Evolutionary conservation across 2,888 invertebrate genomes (phyloP).

Genomic region (Tachystola acroxantha): DNA sequence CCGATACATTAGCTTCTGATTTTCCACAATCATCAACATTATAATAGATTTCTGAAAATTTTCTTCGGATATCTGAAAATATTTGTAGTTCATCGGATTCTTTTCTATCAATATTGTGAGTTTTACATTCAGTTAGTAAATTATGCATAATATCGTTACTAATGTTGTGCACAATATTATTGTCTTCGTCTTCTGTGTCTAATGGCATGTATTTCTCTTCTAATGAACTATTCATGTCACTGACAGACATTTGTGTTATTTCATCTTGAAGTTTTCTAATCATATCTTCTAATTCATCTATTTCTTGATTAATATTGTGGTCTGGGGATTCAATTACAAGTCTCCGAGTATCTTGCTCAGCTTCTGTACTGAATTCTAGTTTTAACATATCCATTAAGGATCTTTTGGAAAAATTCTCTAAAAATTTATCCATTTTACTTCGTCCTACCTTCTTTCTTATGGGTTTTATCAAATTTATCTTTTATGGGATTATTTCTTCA

Average conservation of each 20-base stretch:
- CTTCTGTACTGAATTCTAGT: slow-evolving; percentile 18
- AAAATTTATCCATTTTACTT: slow-evolving; percentile 33
- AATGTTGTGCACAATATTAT: background rate
- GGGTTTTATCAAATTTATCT: background rate
- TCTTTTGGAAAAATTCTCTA: slow-evolving; percentile 4
- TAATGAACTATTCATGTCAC: background rate
- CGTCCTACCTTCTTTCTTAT: slow-evolving; percentile 12
- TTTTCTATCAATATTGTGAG: background rate
- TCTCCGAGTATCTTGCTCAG: slow-evolving; percentile 24
- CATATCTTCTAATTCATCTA: slow-evolving; percentile 38
- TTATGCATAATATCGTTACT: background rate
- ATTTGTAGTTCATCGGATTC: background rate
- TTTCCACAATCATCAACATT: background rate
- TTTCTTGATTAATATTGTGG: slow-evolving; percentile 23
- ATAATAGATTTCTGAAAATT: background rate
- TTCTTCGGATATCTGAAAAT: background rate
- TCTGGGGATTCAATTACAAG: slow-evolving; percentile 21
- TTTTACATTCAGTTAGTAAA: background rate
- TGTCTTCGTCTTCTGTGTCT: background rate
- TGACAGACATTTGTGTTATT: slow-evolving; percentile 34
- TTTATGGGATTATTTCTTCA: too few relatives aligned
- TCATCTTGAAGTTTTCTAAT: slow-evolving; percentile 45
- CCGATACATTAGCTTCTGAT: background rate
- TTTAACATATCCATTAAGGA: slow-evolving; percentile 27
- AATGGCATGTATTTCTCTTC: background rate